A percentile compares a stretch with the other conserved stretches of the same genome.
Conservation (phyloP, 2,797 vertebrate species). For the Semotilus atromaculatus region DNA sequence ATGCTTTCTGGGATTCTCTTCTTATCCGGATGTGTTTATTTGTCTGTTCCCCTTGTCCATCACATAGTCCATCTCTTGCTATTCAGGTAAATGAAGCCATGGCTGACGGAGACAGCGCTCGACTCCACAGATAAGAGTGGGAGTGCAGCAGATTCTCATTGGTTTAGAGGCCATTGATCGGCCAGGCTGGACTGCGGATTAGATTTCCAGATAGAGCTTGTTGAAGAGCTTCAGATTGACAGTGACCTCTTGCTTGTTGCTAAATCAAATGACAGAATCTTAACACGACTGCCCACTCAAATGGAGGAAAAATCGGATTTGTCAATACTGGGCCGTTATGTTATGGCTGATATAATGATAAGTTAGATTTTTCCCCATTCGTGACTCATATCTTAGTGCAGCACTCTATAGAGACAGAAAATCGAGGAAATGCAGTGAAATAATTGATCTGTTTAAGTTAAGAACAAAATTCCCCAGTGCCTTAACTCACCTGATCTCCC, state of each 20-base stretch:
- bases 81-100: slow-evolving; percentile 62
- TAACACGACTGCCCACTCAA: slow-evolving; percentile 54
- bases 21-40: neutral
- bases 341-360: slow-evolving; percentile 46
- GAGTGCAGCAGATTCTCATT: slow-evolving; percentile 56
- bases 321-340: slow-evolving; percentile 50
- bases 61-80: neutral
- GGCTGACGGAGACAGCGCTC: slow-evolving; percentile 52
- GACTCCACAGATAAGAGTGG: slow-evolving; percentile 56
- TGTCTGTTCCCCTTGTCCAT: slow-evolving; percentile 5
- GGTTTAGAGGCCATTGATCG: slow-evolving; percentile 59
- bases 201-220: slow-evolving; percentile 59
- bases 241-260: slow-evolving; percentile 59
- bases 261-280: slow-evolving; percentile 61
- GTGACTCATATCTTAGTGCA: slow-evolving; percentile 23
- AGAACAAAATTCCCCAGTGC: slow-evolving; percentile 14
- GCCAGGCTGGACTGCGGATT: slow-evolving; percentile 52
- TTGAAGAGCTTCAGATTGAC: slow-evolving; percentile 62
- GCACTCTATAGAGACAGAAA: slow-evolving; percentile 26
- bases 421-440: slow-evolving; percentile 21
- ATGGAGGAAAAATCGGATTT: slow-evolving; percentile 54
- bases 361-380: slow-evolving; percentile 7
- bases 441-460: slow-evolving; percentile 35
- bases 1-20: neutral
- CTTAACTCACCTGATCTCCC: neutral